Base-by-base conservation (phyloP, 2,113 vertebrate genomes). In the Sebastes schlegelii region DNA sequence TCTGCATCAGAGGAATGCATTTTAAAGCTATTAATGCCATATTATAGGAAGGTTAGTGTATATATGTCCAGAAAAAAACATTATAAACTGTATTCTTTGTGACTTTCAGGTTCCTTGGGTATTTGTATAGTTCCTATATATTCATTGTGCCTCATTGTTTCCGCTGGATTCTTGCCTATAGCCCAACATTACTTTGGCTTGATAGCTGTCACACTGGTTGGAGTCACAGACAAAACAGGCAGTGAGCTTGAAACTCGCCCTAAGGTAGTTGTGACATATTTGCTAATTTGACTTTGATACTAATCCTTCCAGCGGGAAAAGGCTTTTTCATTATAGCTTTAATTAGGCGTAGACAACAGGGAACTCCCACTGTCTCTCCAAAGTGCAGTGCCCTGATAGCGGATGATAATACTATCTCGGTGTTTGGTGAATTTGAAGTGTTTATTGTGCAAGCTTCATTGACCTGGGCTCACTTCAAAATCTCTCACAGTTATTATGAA, bases 221-320 rank as follows among this genome's bases (percentile, higher is more conserved):
- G 63, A 10, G n/a, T 45, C 45, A 66, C n/a, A 48, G n/a, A 23
- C 54, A 34, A 54, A 54, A 46, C 21, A 69, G 23, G n/a, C 48
- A 57, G 17, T 10, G 34, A 40, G 23, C 21, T 48, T 57, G 11
- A 57, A 48, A 40, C 8, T 12, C 5, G 42, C 69, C 42, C 13
- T 4, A 12, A 57, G 60, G 14, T 64, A 63, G 19, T 57, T 64
- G 49, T 66, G 60, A 43, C 60, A 73, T 54, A 40, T 69, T 52
- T 19, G 9, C n/a, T 45, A n/a, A 49, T 77, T 23, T 43, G 14
- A 52, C n/a, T 52, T 43, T 60, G n/a, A 60, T 54, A 12, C 45
- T 61, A 14, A 64, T 45, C 62, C 5, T 10, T 43, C 17, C n/a
- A 17, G 61, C 43, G 4, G 19, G 43, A 17, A 34, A 46, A 48